Evolutionary conservation across 2,797 vertebrate species (phyloP).

Genomic region (Spinibarbus caldwelli): DNA sequence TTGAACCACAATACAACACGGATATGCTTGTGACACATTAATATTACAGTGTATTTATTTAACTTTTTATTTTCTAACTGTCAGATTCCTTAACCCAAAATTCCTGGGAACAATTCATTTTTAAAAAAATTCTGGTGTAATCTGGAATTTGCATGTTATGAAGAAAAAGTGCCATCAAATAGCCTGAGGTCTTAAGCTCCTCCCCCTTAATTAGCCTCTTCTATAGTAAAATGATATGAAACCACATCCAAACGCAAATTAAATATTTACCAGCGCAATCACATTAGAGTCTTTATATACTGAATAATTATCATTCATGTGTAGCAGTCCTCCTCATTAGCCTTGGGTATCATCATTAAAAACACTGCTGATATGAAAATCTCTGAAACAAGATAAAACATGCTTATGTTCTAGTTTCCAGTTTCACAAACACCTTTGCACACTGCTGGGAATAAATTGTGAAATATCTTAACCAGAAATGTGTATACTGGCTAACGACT

Average conservation of each 20-base stretch:
- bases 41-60: background rate
- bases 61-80: background rate
- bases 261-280: background rate
- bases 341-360: background rate
- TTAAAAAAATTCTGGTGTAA: background rate
- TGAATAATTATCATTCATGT: background rate
- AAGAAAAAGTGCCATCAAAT: background rate
- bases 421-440: background rate
- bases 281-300: background rate
- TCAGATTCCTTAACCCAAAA: background rate
- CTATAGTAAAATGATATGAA: background rate
- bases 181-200: background rate
- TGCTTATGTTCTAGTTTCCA: background rate
- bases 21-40: background rate
- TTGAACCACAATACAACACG: background rate
- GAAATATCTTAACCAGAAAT: slow-evolving; percentile 16
- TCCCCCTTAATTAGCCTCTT: background rate
- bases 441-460: slow-evolving; percentile 28
- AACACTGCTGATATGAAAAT: background rate
- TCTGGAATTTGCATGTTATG: background rate
- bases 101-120: background rate
- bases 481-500: slow-evolving; percentile 3
- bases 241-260: background rate
- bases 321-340: background rate
- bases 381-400: slow-evolving; percentile 1